Base-by-base conservation (phyloP, 2,888 invertebrate genomes). In the Meteorus cinctellus region DNA sequence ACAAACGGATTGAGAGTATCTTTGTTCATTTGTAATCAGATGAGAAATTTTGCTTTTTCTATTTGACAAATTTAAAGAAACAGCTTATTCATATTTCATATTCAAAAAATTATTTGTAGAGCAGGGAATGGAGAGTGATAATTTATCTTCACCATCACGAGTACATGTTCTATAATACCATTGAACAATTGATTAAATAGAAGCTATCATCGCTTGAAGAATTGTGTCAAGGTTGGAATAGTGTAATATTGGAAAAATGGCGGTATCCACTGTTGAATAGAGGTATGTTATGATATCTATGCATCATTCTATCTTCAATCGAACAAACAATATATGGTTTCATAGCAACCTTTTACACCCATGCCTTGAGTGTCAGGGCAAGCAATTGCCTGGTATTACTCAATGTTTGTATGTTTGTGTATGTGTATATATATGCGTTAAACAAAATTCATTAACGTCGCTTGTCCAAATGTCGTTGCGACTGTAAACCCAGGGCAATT, bases 401-500 rank as follows among this genome's bases (percentile, higher is more conserved):
- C 19, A 8, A 4, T 24, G 19, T 19, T 2, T 19, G 19, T 55
- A 19, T 8, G 55, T 55, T 1, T 55, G 19, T 55, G 48, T 55
- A 55, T 55, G 51, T 19, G 48, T 48, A 5, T 48, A n/a, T 48
- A n/a, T n/a, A n/a, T n/a, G 48, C n/a, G n/a, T 6, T 24, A 41
- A 66, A 41, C 36, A 27, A 66, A 66, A 66, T 66, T 73, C 72
- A 73, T 73, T 76, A 75, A 31, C 55, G 51, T 69, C 68, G 66
- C 74, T 29, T 27, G 68, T 74, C 75, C 60, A 66, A 73, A 73
- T 66, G 63, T 63, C 29, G 29, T 31, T 63, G 34, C 31, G 63
- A 31, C 63, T 29, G 48, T 83, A 89, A 77, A 71, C 85, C 88
- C 89, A 19, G 89, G 81, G 84, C 84, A 60, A 72, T 63, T 63